Conservation (phyloP, 2,888 invertebrate species). For the Stratiomys singularior region DNA sequence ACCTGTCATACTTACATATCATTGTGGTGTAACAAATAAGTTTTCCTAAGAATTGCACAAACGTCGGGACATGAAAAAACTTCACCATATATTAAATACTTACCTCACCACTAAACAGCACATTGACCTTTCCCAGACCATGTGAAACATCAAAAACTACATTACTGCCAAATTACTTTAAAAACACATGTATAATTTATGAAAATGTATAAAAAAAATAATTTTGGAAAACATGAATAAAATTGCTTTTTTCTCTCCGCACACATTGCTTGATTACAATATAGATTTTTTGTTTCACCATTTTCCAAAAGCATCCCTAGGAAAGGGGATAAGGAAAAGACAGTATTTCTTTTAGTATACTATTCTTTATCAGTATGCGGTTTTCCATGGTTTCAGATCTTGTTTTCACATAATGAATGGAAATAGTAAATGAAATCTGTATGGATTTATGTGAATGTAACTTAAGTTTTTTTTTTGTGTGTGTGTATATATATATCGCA, state of each 20-base stretch:
- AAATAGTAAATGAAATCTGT: not conserved
- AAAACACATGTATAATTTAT: slow-evolving; percentile 44
- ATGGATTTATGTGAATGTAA: not conserved
- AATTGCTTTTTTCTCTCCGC: slow-evolving; percentile 8
- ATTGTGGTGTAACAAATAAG: too few relatives aligned
- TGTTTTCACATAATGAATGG: slow-evolving; percentile 1
- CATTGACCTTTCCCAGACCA: too few relatives aligned
- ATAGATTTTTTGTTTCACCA: not conserved
- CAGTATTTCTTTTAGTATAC: not conserved
- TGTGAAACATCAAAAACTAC: slow-evolving; percentile 13
- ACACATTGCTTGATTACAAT: not conserved
- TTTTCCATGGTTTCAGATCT: not conserved
- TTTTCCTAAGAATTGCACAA: too few relatives aligned
- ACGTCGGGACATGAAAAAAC: too few relatives aligned
- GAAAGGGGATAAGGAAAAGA: not conserved
- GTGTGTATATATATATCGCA: not conserved
- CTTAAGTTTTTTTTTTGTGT: not conserved
- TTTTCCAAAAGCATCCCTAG: not conserved
- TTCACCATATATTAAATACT: too few relatives aligned
- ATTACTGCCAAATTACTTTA: not conserved
- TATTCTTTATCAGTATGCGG: slow-evolving; percentile 21
- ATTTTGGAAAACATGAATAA: slow-evolving; percentile 39
- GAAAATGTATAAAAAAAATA: slow-evolving; percentile 41
- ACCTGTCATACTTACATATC: too few relatives aligned
- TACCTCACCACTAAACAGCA: too few relatives aligned